Evolutionary conservation across 2,888 invertebrate species (phyloP).

Genomic region (Melanophora roralis): DNA sequence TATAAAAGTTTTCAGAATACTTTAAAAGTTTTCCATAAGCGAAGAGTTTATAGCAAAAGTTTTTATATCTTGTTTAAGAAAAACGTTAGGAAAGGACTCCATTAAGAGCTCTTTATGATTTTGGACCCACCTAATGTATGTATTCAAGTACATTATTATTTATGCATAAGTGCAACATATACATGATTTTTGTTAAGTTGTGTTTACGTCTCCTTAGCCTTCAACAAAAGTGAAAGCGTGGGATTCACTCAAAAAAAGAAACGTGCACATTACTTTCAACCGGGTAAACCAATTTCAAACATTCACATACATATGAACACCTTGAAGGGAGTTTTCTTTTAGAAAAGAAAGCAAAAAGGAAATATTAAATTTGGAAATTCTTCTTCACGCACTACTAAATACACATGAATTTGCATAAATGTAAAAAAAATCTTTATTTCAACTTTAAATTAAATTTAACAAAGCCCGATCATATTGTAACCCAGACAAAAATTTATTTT

Average conservation of each 20-base stretch:
- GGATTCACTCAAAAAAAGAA: slow-evolving; percentile 40
- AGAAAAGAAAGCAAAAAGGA: not conserved
- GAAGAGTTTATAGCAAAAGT: too few relatives aligned
- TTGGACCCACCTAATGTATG: too few relatives aligned
- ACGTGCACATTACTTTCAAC: slow-evolving; percentile 2
- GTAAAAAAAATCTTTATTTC: slow-evolving; percentile 5
- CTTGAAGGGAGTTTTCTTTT: too few relatives aligned
- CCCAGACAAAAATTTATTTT: too few relatives aligned
- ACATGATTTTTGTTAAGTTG: not conserved
- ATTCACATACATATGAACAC: slow-evolving; percentile 26
- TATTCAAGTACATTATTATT: too few relatives aligned
- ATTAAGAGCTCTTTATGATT: too few relatives aligned
- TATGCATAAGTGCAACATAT: too few relatives aligned
- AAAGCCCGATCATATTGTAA: too few relatives aligned
- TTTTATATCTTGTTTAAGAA: too few relatives aligned
- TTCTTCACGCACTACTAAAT: slow-evolving; percentile 41
- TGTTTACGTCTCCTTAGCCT: slow-evolving; percentile 19
- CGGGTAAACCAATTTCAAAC: not conserved
- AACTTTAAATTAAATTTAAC: not conserved
- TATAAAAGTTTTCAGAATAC: too few relatives aligned
- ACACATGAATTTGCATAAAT: slow-evolving; percentile 28
- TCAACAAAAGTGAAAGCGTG: slow-evolving; percentile 63
- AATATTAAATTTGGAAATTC: slow-evolving; percentile 28
- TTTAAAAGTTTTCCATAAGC: too few relatives aligned
- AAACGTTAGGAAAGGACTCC: too few relatives aligned